Conservation (phyloP, 2,888 invertebrate species). For the Drosophila prostipennis region DNA sequence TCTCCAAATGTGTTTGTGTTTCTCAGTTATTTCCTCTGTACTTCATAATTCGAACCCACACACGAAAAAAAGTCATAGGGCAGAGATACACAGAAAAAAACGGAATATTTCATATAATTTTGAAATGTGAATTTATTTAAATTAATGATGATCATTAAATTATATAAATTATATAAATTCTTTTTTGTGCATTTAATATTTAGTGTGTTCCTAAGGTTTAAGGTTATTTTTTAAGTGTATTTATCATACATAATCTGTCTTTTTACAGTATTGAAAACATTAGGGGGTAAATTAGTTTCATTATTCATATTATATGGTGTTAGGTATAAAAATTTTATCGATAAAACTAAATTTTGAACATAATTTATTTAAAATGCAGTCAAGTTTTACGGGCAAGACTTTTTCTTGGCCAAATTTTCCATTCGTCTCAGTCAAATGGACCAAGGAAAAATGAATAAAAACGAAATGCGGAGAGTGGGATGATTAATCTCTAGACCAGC, state of each 20-base stretch:
- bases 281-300: too few relatives aligned
- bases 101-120: neutral
- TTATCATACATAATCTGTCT: too few relatives aligned
- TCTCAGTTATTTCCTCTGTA: conserved; percentile 59
- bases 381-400: neutral
- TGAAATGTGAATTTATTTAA: neutral
- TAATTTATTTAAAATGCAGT: neutral
- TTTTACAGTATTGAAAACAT: too few relatives aligned
- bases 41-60: conserved; percentile 71
- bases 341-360: too few relatives aligned
- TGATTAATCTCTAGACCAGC: conserved; percentile 65
- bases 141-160: neutral
- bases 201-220: too few relatives aligned
- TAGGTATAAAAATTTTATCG: neutral
- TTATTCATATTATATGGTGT: too few relatives aligned
- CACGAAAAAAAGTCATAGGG: conserved; percentile 20
- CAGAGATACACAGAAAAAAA: conserved; percentile 2
- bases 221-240: neutral
- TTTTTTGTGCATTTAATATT: too few relatives aligned
- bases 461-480: conserved; percentile 33
- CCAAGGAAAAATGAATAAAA: conserved; percentile 28
- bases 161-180: neutral
- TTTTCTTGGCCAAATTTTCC: neutral
- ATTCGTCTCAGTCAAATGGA: neutral
- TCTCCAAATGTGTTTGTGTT: conserved; percentile 31